These are phyloP conservation scores for Hippocampus guttulatus DNA, from an alignment of 2,113 vertebrate genomes.

Conservation along the genomic window DNA sequence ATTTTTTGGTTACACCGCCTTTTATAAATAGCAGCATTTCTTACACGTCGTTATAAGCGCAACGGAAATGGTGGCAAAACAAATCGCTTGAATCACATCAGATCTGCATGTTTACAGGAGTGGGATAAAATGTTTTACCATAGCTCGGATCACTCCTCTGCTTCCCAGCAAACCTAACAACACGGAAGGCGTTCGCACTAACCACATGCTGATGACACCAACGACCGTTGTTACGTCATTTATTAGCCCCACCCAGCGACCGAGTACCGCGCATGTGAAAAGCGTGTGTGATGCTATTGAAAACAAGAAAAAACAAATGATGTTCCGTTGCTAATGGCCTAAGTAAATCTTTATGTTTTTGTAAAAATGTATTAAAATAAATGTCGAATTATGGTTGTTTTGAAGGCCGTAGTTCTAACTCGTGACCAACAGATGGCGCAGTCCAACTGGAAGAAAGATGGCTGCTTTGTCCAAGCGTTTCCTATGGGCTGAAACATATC, in stretches of 20 bases:
- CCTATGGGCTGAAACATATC: too few species aligned
- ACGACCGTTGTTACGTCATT: not conserved
- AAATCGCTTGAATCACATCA: accelerated
- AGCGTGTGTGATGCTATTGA: not conserved
- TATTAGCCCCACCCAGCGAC: constrained; percentile 4
- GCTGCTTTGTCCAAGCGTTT: too few species aligned
- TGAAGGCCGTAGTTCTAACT: constrained; percentile 10
- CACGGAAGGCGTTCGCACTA: constrained; percentile 2
- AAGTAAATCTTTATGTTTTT: not conserved
- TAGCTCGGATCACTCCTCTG: constrained; percentile 40
- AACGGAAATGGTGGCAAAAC: not conserved
- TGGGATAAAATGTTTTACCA: constrained; percentile 51
- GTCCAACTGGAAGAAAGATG: constrained; percentile 1
- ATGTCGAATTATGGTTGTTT: not conserved
- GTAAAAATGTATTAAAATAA: not conserved
- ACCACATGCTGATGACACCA: constrained; percentile 19
- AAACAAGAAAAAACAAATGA: not conserved
- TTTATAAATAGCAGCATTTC: constrained; percentile 31
- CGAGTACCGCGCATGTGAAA: not conserved
- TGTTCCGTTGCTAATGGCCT: not conserved
- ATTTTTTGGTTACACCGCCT: constrained; percentile 22
- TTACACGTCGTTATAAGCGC: not conserved
- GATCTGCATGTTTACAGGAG: accelerated
- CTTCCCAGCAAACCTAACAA: constrained; percentile 33
- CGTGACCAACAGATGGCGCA: constrained; percentile 42